Percentiles rank a stretch among this genome's conserved stretches.
These are phyloP conservation scores for Heterotis niloticus DNA, from an alignment of 2,113 vertebrate genomes.

Conservation along the genomic window DNA sequence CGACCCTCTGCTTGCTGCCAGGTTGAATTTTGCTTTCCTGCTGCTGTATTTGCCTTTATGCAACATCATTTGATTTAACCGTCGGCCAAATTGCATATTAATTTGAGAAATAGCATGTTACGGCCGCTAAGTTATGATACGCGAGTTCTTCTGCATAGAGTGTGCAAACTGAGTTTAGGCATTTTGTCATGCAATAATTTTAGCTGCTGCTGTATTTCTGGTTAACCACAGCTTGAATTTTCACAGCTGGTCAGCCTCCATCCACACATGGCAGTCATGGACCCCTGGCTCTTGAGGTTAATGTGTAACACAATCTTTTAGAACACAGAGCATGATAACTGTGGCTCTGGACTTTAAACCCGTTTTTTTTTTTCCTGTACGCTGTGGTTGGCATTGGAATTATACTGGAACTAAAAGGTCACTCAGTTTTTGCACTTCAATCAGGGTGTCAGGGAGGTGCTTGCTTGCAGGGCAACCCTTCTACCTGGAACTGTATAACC, in stretches of 20 bases:
- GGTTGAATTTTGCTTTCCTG: too few species aligned
- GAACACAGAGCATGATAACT: not conserved
- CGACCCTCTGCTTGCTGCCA: too few species aligned
- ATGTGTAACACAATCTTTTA: constrained; percentile 11
- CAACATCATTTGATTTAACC: too few species aligned
- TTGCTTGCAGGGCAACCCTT: not conserved
- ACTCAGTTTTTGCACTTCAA: not conserved
- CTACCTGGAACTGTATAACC: not conserved
- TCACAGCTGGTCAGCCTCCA: not conserved
- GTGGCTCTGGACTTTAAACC: not conserved
- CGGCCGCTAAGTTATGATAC: too few species aligned
- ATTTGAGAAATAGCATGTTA: too few species aligned
- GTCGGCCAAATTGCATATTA: too few species aligned
- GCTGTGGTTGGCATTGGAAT: not conserved
- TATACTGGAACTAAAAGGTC: not conserved
- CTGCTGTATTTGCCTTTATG: too few species aligned
- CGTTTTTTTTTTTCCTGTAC: not conserved
- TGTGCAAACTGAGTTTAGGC: too few species aligned
- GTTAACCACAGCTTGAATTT: not conserved
- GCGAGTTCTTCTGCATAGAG: too few species aligned
- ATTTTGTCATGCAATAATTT: not conserved
- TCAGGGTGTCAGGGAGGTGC: not conserved
- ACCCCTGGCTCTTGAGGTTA: not conserved
- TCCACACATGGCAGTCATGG: not conserved
- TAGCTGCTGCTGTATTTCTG: not conserved